Percentiles rank a stretch among this genome's conserved stretches.
These are phyloP conservation scores for Orientallactaga bullata DNA, from an alignment of 2,113 vertebrate species.

Conservation along the genomic window DNA sequence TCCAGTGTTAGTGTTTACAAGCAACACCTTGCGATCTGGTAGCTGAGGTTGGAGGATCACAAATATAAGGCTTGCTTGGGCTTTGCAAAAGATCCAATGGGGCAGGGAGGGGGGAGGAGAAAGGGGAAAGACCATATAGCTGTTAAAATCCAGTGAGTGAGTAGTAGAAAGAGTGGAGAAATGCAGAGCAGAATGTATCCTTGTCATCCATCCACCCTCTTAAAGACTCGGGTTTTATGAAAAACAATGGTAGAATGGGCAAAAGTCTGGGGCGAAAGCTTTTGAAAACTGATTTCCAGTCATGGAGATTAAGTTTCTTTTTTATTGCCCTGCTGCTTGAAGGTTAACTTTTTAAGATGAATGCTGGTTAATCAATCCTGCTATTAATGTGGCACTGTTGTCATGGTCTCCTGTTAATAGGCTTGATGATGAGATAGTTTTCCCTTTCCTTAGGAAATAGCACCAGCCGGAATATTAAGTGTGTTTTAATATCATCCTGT, in stretches of 20 bases:
- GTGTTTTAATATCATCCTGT: conserved; percentile 65
- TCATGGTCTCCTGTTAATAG: conserved; percentile 70
- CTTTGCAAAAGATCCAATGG: not conserved
- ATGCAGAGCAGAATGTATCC: conserved; percentile 7
- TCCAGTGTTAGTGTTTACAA: not conserved
- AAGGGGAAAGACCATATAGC: not conserved
- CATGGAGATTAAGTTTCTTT: conserved; percentile 69
- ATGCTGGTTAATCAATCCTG: conserved; percentile 62
- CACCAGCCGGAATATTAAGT: conserved; percentile 64
- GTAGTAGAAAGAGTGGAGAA: not conserved
- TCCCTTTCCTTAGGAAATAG: conserved; percentile 49
- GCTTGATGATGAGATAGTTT: conserved; percentile 55
- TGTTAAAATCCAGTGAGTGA: conserved; percentile 1
- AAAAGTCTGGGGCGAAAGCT: conserved; percentile 22
- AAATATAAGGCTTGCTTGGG: not conserved
- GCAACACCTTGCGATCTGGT: not conserved
- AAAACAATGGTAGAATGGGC: conserved; percentile 39
- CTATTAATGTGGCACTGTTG: conserved; percentile 61
- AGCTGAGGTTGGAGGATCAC: not conserved
- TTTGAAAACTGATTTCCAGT: conserved; percentile 62
- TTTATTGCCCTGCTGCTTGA: conserved; percentile 64
- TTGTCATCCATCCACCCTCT: conserved; percentile 45
- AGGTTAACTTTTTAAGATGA: conserved; percentile 72
- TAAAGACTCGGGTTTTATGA: conserved; percentile 41
- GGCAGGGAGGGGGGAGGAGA: not conserved